Evolutionary conservation across 2,888 invertebrate genomes (phyloP), one percentile per base, ranked within the genome.

Genomic region (Drosophila affinis): DNA sequence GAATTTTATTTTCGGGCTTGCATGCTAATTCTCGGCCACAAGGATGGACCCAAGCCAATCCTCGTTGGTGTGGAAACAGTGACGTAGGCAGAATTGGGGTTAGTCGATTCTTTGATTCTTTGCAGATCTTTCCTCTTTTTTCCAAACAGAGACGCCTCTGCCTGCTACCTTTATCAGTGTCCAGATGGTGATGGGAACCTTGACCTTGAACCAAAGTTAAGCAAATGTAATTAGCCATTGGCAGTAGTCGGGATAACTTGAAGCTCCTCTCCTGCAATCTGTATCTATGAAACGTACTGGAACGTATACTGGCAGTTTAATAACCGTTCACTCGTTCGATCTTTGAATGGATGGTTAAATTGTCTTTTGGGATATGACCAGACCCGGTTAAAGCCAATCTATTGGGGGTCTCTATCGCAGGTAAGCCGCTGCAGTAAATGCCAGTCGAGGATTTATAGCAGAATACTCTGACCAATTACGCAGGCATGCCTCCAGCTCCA

Each of bases 381-480:
- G 17, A 17, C 60, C 48, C 34, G 44, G 39, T 17, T 52, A 12
- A 17, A 29, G 56, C 56, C 53, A 44, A 54, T 74, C 67, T 49
- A 54, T 74, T 57, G 71, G 45, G 67, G 58, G 39, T 39, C 39
- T 61, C 61, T 55, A 47, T 57, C 34, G 21, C 34, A 34, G 57
- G 57, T 56, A 56, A 56, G 57, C 61, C 61, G 57, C 9, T 51
- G 67, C 57, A 46, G 70, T 57, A 73, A 71, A 53, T 74, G 71
- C 71, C 71, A 64, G 54, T 29, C 51, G 71, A 75, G 86, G 84
- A 83, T 83, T 83, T 83, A 83, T 83, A 75, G 84, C 81, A 63
- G 79, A 87, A 73, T 87, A 87, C 79, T 67, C 76, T 67, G 78
- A 87, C 82, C 85, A 89, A 85, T 89, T 85, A 85, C 89, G 73